These are phyloP conservation scores for Archocentrus centrarchus DNA, from an alignment of 2,113 vertebrate species.

Conservation along the genomic window DNA sequence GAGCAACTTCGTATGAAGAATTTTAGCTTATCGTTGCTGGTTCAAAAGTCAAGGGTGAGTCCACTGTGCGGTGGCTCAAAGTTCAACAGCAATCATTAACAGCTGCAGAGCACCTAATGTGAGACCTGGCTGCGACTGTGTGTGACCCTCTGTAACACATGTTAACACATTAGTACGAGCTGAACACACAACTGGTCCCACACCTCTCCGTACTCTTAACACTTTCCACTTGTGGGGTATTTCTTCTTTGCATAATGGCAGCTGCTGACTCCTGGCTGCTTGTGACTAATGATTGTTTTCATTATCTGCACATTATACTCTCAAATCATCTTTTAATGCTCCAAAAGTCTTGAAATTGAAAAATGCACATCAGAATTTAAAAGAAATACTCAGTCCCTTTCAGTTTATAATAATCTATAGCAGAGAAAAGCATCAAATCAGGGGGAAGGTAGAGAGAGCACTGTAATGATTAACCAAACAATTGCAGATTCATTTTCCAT, in stretches of 20 bases:
- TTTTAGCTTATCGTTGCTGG: slow-evolving; percentile 71
- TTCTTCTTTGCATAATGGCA: slow-evolving; percentile 10
- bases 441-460: background rate
- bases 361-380: background rate
- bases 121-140: background rate
- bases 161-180: background rate
- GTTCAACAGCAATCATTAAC: slow-evolving; percentile 77
- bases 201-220: background rate
- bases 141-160: background rate
- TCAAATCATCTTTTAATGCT: background rate
- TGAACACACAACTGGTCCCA: background rate
- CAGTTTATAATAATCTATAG: background rate
- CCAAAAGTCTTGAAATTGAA: background rate
- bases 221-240: background rate
- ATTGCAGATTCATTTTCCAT: background rate
- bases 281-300: background rate
- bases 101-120: slow-evolving; percentile 11
- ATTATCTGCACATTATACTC: background rate
- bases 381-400: background rate
- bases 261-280: background rate
- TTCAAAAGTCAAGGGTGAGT: slow-evolving; percentile 75
- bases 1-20: slow-evolving; percentile 55
- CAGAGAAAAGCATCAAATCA: background rate
- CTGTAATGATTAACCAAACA: background rate
- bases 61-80: slow-evolving; percentile 65